Evolutionary conservation across 2,797 vertebrate species (phyloP).

Genomic region (Falco biarmicus): DNA sequence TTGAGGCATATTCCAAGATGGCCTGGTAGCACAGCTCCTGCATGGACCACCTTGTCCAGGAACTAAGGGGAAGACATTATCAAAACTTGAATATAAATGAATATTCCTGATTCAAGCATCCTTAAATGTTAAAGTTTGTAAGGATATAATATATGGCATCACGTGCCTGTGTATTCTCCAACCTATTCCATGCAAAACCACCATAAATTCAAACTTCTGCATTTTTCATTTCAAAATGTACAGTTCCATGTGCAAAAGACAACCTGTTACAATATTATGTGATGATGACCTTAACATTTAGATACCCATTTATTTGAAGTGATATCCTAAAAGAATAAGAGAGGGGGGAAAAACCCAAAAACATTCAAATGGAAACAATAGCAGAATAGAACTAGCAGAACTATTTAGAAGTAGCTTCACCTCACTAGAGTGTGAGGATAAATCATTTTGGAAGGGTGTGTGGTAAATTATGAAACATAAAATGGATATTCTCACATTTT

Average conservation of each 20-base stretch:
- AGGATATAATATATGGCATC: not conserved
- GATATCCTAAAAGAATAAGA: not conserved
- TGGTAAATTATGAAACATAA: not conserved
- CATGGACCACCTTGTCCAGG: not conserved
- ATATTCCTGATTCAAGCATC: not conserved
- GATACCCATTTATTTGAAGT: not conserved
- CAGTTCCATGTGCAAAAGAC: not conserved
- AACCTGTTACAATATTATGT: not conserved
- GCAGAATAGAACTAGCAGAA: not conserved
- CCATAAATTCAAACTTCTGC: not conserved
- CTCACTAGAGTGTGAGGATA: not conserved
- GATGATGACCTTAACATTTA: not conserved
- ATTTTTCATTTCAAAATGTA: not conserved
- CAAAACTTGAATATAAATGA: not conserved
- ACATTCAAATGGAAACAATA: not conserved
- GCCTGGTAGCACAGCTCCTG: not conserved
- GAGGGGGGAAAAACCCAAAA: fast-evolving
- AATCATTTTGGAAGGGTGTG: not conserved
- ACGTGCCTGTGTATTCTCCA: not conserved
- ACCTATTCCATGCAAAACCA: not conserved
- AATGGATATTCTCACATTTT: not conserved
- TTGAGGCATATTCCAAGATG: not conserved
- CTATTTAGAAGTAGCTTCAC: not conserved
- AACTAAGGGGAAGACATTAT: not conserved
- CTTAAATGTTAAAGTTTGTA: not conserved